Conservation (phyloP, 2,797 vertebrate genomes). For the Manis crassicaudata region DNA sequence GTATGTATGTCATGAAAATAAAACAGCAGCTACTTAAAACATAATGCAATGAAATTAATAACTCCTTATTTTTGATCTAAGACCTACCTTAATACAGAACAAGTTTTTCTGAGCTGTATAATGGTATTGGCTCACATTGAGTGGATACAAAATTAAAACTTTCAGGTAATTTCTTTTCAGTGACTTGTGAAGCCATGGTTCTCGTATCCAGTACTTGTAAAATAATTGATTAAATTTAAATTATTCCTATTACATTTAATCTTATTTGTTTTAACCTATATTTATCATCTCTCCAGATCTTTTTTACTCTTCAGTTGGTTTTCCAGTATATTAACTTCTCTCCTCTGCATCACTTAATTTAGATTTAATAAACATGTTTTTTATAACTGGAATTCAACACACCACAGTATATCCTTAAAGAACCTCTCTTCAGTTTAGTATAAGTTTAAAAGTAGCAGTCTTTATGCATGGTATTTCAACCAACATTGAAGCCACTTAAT, state of each 20-base stretch:
- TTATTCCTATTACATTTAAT: neutral
- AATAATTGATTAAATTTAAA: conserved; percentile 4
- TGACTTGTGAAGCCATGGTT: conserved; percentile 14
- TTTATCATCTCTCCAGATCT: conserved; percentile 5
- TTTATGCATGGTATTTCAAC: conserved; percentile 15
- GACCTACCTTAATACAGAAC: neutral
- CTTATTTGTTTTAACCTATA: neutral
- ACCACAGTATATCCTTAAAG: neutral
- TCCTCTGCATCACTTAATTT: neutral
- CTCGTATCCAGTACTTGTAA: neutral
- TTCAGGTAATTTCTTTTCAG: neutral
- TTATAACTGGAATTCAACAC: neutral
- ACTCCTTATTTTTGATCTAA: neutral
- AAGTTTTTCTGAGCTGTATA: conserved; percentile 8
- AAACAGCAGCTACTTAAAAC: conserved; percentile 10
- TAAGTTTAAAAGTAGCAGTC: conserved; percentile 23
- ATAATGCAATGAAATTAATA: neutral
- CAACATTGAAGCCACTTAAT: neutral
- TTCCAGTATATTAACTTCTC: conserved; percentile 16
- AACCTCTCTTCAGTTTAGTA: conserved; percentile 1
- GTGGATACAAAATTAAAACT: conserved; percentile 14
- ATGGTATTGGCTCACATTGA: neutral
- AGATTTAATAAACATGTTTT: conserved; percentile 34
- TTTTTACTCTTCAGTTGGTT: neutral
- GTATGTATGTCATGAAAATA: neutral